Base-by-base conservation (phyloP, 2,113 vertebrate species). In the Manacus vitellinus region DNA sequence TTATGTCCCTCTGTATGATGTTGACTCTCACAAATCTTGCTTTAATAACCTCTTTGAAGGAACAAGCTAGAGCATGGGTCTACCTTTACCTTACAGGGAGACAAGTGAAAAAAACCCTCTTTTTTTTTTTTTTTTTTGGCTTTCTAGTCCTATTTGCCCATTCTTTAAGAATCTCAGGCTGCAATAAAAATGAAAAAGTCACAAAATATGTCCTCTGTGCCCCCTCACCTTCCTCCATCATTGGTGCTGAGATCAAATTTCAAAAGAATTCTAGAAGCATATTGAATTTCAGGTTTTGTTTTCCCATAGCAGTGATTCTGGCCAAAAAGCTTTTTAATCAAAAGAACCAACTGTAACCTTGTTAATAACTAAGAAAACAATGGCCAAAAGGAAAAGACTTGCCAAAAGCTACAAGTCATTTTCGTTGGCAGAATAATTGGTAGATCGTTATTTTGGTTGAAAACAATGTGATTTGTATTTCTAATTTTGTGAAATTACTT, bases 321-420 rank as follows among this genome's bases (percentile, higher is more conserved):
- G 94, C 97, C 97, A 96, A 95, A 97, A 97, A 96, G 89, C 96
- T 92, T 97, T 98, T 97, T 97, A 97, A 98, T 98, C 97, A 98
- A 98, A 98, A 97, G 97, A 74, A 92, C 96, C 95, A 97, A 98
- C 97, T 96, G 93, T 98, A 98, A 98, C 98, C 94, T 97, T 98
- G 97, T 98, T 99, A 99, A 99, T 98, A 98, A 98, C 98, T 98
- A 98, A 97, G 98, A 99, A 99, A 99, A 99, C 98, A 98, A 98
- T 98, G 97, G 95, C 95, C 71, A 97, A 98, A 98, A 97, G 95
- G 96, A 97, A 98, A 97, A 94, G 92, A 95, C 82, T 97, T 98
- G 98, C 98, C 98, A 98, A 98, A 96, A 98, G 96, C 98, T 97
- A 98, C 98, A 98, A 98, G 98, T 98, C 66, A 94, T 87, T 97